Conservation (phyloP, 1,140 invertebrate species). For the Drosophila murphyi region DNA sequence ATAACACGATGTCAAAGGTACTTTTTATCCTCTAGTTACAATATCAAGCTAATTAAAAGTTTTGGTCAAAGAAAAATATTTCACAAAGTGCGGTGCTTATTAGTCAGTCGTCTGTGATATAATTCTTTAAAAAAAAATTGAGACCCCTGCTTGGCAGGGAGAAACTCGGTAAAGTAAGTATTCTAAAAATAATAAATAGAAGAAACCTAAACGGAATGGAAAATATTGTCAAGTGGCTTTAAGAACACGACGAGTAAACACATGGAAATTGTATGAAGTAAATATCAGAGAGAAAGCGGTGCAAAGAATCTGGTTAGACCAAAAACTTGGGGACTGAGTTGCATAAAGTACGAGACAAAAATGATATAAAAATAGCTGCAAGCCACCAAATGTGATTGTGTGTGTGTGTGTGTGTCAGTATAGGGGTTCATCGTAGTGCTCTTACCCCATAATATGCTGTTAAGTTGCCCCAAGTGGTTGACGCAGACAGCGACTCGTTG, state of each 20-base stretch:
- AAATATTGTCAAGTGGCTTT: slow-evolving; percentile 47
- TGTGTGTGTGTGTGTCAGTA: neutral
- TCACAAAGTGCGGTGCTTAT: slow-evolving; percentile 56
- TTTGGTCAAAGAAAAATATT: slow-evolving; percentile 58
- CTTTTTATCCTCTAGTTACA: slow-evolving; percentile 37
- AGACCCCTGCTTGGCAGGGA: neutral
- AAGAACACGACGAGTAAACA: slow-evolving; percentile 52
- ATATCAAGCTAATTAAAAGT: slow-evolving; percentile 81
- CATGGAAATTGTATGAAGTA: slow-evolving; percentile 31
- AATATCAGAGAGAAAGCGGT: slow-evolving; percentile 9
- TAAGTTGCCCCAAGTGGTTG: slow-evolving; percentile 51
- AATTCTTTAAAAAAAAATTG: slow-evolving; percentile 38
- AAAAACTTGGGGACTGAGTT: slow-evolving; percentile 1
- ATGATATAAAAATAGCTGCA: slow-evolving; percentile 80
- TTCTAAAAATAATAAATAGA: slow-evolving; percentile 26
- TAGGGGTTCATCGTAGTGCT: slow-evolving; percentile 32
- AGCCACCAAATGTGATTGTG: slow-evolving; percentile 43
- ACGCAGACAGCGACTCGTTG: slow-evolving; percentile 28
- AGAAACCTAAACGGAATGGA: slow-evolving; percentile 11
- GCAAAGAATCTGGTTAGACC: neutral
- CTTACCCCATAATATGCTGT: slow-evolving; percentile 32
- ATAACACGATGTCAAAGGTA: slow-evolving; percentile 36
- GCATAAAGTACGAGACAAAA: slow-evolving; percentile 53
- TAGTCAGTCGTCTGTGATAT: slow-evolving; percentile 38
- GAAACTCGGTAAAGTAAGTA: slow-evolving; percentile 18